These are phyloP conservation scores for Dicrostonyx torquatus DNA, from an alignment of 2,797 vertebrate species.

Conservation along the genomic window DNA sequence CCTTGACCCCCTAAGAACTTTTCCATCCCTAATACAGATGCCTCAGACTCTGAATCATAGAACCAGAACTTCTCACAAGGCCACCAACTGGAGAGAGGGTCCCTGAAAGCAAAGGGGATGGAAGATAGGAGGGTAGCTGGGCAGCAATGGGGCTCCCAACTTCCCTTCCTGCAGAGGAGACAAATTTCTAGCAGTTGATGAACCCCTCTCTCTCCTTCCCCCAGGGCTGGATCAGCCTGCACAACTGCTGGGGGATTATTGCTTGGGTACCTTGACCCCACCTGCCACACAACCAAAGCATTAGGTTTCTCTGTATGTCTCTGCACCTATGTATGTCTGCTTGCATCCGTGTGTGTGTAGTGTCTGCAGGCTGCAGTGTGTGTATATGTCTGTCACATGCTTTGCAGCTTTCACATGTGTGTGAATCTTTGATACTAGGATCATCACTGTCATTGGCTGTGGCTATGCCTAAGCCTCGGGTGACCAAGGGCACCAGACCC, in stretches of 20 bases:
- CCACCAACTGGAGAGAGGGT: too few relatives aligned
- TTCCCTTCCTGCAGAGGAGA: background rate
- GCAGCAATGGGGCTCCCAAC: background rate
- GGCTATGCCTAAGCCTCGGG: background rate
- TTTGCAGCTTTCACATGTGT: background rate
- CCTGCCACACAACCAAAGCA: conserved; percentile 16
- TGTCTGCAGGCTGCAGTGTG: background rate
- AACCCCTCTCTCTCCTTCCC: background rate
- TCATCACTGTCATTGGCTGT: background rate
- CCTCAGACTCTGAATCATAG: background rate
- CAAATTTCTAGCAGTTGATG: background rate
- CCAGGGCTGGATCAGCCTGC: background rate
- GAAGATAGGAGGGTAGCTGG: background rate
- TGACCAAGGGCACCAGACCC: background rate
- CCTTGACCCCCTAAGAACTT: background rate
- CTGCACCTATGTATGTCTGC: background rate
- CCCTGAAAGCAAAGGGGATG: background rate
- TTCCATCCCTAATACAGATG: background rate
- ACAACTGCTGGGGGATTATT: conserved; percentile 32
- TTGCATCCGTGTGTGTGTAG: background rate
- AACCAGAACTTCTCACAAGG: background rate
- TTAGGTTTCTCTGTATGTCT: background rate
- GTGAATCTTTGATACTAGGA: background rate
- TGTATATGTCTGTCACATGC: background rate
- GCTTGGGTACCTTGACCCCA: background rate